Evolutionary conservation across 2,888 invertebrate genomes (phyloP).

Genomic region (Anthophora plumipes): DNA sequence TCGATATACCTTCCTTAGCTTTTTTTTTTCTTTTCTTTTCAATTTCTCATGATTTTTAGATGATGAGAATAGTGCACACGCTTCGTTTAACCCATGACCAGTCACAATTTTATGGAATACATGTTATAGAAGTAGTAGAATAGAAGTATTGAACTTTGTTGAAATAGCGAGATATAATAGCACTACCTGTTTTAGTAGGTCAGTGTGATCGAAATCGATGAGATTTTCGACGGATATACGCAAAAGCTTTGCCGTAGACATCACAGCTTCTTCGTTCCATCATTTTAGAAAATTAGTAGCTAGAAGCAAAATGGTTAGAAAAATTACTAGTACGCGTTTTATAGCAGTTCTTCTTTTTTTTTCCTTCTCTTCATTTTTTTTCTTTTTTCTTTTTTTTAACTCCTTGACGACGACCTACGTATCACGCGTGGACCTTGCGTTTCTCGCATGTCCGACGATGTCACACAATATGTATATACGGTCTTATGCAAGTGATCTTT

Average conservation of each 20-base stretch:
- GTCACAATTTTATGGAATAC: slow-evolving; percentile 1
- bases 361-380: no score
- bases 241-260: not conserved
- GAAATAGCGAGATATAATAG: not conserved
- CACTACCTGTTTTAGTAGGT: not conserved
- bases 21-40: no score
- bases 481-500: not conserved
- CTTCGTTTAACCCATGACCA: slow-evolving; percentile 32
- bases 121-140: not conserved
- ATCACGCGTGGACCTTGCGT: not conserved
- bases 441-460: not conserved
- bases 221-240: no score
- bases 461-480: not conserved
- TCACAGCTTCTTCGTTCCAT: not conserved
- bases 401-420: not conserved
- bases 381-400: not conserved
- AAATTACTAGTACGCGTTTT: no score
- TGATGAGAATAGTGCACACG: slow-evolving; percentile 2
- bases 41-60: not conserved
- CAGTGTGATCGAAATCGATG: no score
- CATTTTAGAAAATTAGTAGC: not conserved
- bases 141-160: not conserved
- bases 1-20: not conserved
- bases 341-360: not conserved
- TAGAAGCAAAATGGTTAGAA: not conserved